Evolutionary conservation across 2,113 vertebrate genomes (phyloP).

Genomic region (Seriola quinqueradiata): DNA sequence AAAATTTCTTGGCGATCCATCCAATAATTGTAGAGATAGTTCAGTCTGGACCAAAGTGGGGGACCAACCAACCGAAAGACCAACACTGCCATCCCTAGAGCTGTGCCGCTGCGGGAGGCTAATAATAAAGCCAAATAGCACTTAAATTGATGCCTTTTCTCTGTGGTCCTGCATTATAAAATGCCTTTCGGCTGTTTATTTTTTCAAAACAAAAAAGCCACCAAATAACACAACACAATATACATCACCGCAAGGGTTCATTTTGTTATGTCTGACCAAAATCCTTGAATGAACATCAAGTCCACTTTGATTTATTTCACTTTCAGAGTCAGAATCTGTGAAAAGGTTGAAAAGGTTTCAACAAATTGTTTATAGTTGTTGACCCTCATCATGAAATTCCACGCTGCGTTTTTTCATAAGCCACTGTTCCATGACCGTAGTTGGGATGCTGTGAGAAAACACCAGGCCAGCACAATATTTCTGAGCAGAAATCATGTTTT

Average conservation of each 20-base stretch:
- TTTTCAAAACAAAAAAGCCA: conserved; percentile 42
- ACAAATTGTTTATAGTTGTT: conserved; percentile 56
- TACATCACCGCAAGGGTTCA: conserved; percentile 14
- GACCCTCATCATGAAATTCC: conserved; percentile 63
- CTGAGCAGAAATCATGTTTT: conserved; percentile 35
- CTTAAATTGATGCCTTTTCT: neutral
- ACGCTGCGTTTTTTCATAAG: conserved; percentile 40
- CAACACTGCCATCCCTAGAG: neutral
- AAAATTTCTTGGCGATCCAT: neutral
- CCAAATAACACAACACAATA: conserved; percentile 40
- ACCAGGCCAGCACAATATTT: conserved; percentile 39
- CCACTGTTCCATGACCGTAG: conserved; percentile 58
- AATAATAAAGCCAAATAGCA: conserved; percentile 15
- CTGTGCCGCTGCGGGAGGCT: neutral
- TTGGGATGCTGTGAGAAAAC: conserved; percentile 49
- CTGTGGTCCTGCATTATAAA: conserved; percentile 11
- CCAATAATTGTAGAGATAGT: conserved; percentile 11
- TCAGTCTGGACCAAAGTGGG: conserved; percentile 8
- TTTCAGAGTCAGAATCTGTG: conserved; percentile 40
- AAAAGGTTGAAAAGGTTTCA: conserved; percentile 63
- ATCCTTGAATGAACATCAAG: conserved; percentile 45
- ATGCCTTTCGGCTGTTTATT: conserved; percentile 16
- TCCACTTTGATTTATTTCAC: conserved; percentile 63
- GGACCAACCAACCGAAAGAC: neutral
- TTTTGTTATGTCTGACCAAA: conserved; percentile 44